These are phyloP conservation scores for Cecropterus lyciades DNA, from an alignment of 1,140 invertebrate genomes.

Conservation along the genomic window DNA sequence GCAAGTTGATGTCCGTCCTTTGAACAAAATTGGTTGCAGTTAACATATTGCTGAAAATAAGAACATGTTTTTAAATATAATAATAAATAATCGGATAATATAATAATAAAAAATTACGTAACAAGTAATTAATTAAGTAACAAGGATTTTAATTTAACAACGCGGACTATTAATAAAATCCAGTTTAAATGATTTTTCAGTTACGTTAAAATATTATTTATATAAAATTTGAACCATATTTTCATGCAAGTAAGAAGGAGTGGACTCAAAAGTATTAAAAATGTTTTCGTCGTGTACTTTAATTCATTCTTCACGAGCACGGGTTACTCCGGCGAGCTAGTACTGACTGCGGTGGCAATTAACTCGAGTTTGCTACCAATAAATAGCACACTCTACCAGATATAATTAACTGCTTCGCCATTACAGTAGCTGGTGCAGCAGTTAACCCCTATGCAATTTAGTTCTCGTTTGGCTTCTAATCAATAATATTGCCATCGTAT, in stretches of 20 bases:
- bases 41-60: too few species aligned
- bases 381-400: conserved; percentile 63
- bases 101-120: too few species aligned
- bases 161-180: too few species aligned
- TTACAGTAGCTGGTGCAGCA: conserved; percentile 62
- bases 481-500: conserved; percentile 26
- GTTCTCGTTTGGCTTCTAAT: conserved; percentile 27
- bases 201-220: too few species aligned
- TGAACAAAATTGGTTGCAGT: too few species aligned
- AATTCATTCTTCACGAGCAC: conserved; percentile 2
- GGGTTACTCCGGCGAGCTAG: background rate
- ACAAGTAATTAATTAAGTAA: too few species aligned
- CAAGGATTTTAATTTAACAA: too few species aligned
- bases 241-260: background rate
- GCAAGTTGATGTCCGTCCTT: too few species aligned
- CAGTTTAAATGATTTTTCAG: too few species aligned
- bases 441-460: conserved; percentile 40
- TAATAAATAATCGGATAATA: too few species aligned
- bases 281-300: background rate
- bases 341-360: conserved; percentile 56
- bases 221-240: too few species aligned
- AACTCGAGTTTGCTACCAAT: conserved; percentile 68
- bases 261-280: background rate
- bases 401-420: conserved; percentile 66
- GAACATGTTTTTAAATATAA: too few species aligned